Evolutionary conservation across 2,888 invertebrate species (phyloP), one percentile per base, ranked within the genome.

Genomic region (Conistra vaccinii): DNA sequence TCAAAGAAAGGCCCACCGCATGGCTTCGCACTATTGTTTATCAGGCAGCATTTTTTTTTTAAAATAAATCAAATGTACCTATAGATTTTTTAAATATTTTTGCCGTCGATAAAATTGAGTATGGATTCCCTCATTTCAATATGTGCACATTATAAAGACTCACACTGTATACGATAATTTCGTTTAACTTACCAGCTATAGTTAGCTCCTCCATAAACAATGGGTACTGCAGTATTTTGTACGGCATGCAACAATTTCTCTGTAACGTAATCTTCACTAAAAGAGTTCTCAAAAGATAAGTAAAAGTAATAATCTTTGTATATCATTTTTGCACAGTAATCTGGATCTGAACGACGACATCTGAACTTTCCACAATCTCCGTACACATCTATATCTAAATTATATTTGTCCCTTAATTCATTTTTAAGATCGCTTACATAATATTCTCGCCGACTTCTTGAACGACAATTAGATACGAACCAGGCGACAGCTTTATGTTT

Each of bases 121-220:
- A n/a, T n/a, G n/a, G n/a, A n/a, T n/a, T n/a, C n/a, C n/a, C n/a
- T n/a, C n/a, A n/a, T n/a, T n/a, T n/a, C n/a, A n/a, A n/a, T n/a
- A n/a, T n/a, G n/a, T n/a, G n/a, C n/a, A n/a, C n/a, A n/a, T n/a
- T n/a, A n/a, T n/a, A n/a, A n/a, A n/a, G n/a, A n/a, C n/a, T n/a
- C n/a, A n/a, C n/a, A n/a, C n/a, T n/a, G n/a, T n/a, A 2, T 67
- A 51, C 1, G 5, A 55, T 42, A 7, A 29, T 39, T 48, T 35
- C 6, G 10, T 57, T 32, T 4, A n/a, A 26, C 76, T 29, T 85
- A 93, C 93, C 92, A 89, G 26, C 91, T 83, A 82, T 94, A 93
- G 77, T 94, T 90, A 63, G 97, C 97, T 53, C 97, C 97, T 26
- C 98, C 98, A 93, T 97, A 97, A n/a, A 97, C 98, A 57, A 98